Percentiles rank a stretch among this genome's conserved stretches.
Conservation (phyloP, 2,888 invertebrate genomes). For the Portevinia maculata region DNA sequence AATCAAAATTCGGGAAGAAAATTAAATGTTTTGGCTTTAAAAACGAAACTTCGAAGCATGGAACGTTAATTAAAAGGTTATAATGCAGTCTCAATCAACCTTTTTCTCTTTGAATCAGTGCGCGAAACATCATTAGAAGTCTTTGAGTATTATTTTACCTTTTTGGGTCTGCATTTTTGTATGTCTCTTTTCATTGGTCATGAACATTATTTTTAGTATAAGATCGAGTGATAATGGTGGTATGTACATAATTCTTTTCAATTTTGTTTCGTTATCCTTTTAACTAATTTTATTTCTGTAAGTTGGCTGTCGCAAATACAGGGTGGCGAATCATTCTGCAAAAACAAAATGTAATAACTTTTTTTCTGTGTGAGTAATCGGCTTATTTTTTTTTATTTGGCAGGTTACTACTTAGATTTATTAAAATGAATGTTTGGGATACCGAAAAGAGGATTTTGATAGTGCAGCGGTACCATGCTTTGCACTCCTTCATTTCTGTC, state of each 20-base stretch:
- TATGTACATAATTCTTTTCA: conserved; percentile 6
- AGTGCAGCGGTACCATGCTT: no score
- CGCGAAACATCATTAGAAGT: conserved; percentile 10
- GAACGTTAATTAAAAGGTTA: neutral
- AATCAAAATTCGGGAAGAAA: neutral
- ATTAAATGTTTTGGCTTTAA: neutral
- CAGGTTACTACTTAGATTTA: no score
- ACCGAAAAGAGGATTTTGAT: no score
- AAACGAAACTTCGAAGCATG: conserved; percentile 19
- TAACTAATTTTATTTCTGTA: conserved; percentile 48
- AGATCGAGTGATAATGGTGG: conserved; percentile 26
- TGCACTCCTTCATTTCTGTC: no score
- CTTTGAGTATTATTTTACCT: conserved; percentile 4
- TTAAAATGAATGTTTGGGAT: no score
- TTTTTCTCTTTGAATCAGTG: conserved; percentile 4
- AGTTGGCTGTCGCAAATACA: conserved; percentile 43
- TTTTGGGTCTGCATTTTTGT: neutral
- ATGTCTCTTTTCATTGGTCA: conserved; percentile 3
- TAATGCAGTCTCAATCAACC: neutral
- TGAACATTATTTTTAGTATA: conserved; percentile 32
- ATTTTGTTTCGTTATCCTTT: conserved; percentile 35
- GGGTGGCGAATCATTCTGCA: conserved; percentile 9
- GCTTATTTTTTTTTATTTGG: no score
- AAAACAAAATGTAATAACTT: no score
- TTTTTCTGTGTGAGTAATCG: no score